Percentiles rank a stretch among this genome's conserved stretches.
These are phyloP conservation scores for Aphidius gifuensis DNA, from an alignment of 1,140 invertebrate genomes.

Conservation along the genomic window DNA sequence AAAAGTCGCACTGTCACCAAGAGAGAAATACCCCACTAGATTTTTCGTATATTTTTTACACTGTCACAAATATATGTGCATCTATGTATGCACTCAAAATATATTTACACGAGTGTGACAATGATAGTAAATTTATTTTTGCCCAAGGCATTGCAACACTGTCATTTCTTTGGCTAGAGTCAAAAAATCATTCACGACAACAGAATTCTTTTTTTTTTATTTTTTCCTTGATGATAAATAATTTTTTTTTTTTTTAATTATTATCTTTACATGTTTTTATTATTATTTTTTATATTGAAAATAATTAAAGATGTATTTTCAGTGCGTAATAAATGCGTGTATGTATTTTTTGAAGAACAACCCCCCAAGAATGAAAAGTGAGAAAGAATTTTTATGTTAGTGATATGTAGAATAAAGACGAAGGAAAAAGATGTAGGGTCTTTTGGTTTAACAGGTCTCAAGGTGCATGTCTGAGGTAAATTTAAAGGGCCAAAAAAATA, in stretches of 20 bases:
- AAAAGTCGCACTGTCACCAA: slow-evolving; percentile 54
- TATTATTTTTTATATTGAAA: too few species aligned
- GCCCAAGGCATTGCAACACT: too few species aligned
- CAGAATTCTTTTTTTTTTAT: too few species aligned
- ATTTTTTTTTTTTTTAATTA: too few species aligned
- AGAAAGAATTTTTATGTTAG: slow-evolving; percentile 1
- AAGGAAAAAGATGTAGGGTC: slow-evolving; percentile 29
- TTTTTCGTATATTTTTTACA: slow-evolving; percentile 5
- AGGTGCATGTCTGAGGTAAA: slow-evolving; percentile 42
- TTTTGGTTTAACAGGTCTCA: slow-evolving; percentile 44
- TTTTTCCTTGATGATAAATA: too few species aligned
- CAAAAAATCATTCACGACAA: too few species aligned
- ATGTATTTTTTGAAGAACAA: too few species aligned
- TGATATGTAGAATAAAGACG: background rate
- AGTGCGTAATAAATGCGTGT: too few species aligned
- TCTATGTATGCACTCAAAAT: slow-evolving; percentile 35
- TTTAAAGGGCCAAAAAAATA: slow-evolving; percentile 39
- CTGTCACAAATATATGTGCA: slow-evolving; percentile 22
- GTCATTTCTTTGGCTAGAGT: too few species aligned
- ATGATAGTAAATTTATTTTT: too few species aligned
- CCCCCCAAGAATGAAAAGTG: slow-evolving; percentile 7
- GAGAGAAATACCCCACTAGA: slow-evolving; percentile 20
- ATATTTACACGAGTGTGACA: slow-evolving; percentile 32
- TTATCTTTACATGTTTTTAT: too few species aligned
- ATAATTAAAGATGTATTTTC: too few species aligned